Conservation (phyloP, 2,113 vertebrate genomes). For the Gambusia affinis region DNA sequence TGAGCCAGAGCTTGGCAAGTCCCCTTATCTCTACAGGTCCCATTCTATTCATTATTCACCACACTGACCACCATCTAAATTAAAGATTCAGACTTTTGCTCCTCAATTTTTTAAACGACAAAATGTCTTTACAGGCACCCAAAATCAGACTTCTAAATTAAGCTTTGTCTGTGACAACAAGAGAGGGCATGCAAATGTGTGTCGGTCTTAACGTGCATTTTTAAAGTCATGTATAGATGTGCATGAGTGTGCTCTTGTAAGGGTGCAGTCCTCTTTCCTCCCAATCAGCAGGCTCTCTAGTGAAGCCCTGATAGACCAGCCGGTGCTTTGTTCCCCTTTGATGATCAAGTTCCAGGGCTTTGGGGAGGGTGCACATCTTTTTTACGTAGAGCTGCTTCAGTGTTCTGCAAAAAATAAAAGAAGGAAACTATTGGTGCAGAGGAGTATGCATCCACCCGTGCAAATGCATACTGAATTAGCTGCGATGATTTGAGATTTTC, state of each 20-base stretch:
- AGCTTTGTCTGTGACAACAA: constrained; percentile 27
- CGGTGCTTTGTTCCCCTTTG: constrained; percentile 56
- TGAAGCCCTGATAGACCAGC: constrained; percentile 40
- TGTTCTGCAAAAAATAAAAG: constrained; percentile 19
- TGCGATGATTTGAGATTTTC: constrained; percentile 33
- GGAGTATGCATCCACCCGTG: constrained; percentile 35
- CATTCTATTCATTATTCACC: constrained; percentile 60
- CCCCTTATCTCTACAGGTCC: constrained; percentile 36
- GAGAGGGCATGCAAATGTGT: constrained; percentile 22
- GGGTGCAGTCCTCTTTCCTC: constrained; percentile 13
- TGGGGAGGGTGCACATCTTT: constrained; percentile 28
- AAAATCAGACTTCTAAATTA: constrained; percentile 56
- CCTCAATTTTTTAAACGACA: constrained; percentile 48
- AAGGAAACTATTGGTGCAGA: background rate
- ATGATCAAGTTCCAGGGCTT: constrained; percentile 41
- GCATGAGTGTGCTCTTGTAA: background rate
- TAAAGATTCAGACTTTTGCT: constrained; percentile 57
- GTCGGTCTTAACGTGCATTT: constrained; percentile 1
- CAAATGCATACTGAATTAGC: constrained; percentile 59
- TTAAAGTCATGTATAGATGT: constrained; percentile 17
- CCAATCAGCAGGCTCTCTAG: constrained; percentile 28
- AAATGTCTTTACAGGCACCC: constrained; percentile 52
- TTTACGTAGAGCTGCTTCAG: constrained; percentile 17
- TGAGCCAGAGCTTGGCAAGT: constrained; percentile 2
- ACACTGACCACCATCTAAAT: constrained; percentile 54